A percentile compares a stretch with the other conserved stretches of the same genome.
phyloP scores from a whole-genome alignment of 2,888 invertebrate species.

The Aporophyla nigra region DNA sequence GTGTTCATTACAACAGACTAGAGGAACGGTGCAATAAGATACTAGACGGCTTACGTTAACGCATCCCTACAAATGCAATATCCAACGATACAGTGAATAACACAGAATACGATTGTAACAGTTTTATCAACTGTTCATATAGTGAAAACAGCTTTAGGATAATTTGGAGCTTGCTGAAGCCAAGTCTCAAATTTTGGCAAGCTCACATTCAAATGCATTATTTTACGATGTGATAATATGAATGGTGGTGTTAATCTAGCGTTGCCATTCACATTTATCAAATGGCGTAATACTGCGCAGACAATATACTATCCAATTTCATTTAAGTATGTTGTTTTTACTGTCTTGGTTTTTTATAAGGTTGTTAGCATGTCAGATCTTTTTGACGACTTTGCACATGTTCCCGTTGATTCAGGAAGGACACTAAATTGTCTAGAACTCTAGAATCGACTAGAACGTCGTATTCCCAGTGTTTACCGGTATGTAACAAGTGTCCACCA shows the following conservation, averaged over 20 bases:
- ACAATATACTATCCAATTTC: slow-evolving; percentile 3
- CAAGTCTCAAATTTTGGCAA: slow-evolving; percentile 21
- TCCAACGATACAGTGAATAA: slow-evolving; percentile 46
- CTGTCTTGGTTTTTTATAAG: neutral
- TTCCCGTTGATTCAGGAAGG: slow-evolving; percentile 4
- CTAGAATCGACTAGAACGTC: neutral
- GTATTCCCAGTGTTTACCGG: slow-evolving; percentile 5
- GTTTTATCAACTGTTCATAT: neutral
- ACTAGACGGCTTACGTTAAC: slow-evolving; percentile 60
- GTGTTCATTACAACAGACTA: slow-evolving; percentile 44
- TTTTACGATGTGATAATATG: slow-evolving; percentile 29
- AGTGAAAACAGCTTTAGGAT: neutral
- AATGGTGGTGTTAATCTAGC: slow-evolving; percentile 11
- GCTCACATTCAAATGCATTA: slow-evolving; percentile 27
- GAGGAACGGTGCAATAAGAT: slow-evolving; percentile 64
- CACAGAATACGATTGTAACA: slow-evolving; percentile 37
- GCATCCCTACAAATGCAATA: slow-evolving; percentile 75
- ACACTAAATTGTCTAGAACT: slow-evolving; percentile 12
- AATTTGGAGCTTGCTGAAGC: slow-evolving; percentile 15
- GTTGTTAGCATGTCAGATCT: neutral
- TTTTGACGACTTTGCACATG: neutral
- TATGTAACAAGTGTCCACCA: neutral
- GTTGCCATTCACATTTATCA: slow-evolving; percentile 26
- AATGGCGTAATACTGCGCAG: neutral
- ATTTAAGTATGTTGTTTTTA: neutral